Percentiles rank a stretch among this genome's conserved stretches.
Conservation (phyloP, 2,888 invertebrate genomes). For the Holacanthella duospinosa region DNA sequence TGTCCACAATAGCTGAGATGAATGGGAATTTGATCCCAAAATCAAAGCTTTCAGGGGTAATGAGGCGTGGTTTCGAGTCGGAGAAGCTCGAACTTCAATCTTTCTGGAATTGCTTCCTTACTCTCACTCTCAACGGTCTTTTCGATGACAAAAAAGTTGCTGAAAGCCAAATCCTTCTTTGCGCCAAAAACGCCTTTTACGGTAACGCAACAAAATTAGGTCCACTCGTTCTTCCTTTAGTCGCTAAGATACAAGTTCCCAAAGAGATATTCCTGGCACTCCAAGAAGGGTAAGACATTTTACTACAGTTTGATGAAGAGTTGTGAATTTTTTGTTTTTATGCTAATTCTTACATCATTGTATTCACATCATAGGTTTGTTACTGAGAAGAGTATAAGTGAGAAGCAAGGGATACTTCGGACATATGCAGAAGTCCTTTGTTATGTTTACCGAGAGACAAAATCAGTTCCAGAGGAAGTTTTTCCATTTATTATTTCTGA, state of each 20-base stretch:
- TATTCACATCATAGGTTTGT: constrained; percentile 12
- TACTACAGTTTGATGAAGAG: not conserved
- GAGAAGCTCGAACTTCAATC: constrained; percentile 14
- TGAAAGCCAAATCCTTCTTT: constrained; percentile 24
- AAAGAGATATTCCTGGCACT: constrained; percentile 14
- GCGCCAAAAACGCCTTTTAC: constrained; percentile 53
- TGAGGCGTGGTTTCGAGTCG: constrained; percentile 11
- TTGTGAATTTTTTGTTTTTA: not conserved
- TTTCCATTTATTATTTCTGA: constrained; percentile 20
- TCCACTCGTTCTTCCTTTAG: constrained; percentile 62
- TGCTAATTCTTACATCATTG: not conserved
- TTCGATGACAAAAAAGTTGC: constrained; percentile 25
- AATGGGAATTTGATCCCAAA: not conserved
- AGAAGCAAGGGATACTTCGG: constrained; percentile 25
- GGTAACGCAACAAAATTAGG: constrained; percentile 63
- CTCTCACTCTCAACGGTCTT: constrained; percentile 26
- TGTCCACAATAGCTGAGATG: constrained; percentile 16
- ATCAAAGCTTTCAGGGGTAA: not conserved
- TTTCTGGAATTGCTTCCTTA: constrained; percentile 31
- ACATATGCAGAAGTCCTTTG: constrained; percentile 26
- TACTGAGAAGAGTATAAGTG: constrained; percentile 19
- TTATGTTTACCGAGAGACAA: constrained; percentile 16
- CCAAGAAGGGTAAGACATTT: constrained; percentile 14
- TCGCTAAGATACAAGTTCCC: constrained; percentile 56
- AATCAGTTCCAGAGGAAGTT: constrained; percentile 12